A percentile compares a stretch with the other conserved stretches of the same genome.
Evolutionary conservation across 2,797 vertebrate species (phyloP).

Genomic region (Protosalanx chinensis): DNA sequence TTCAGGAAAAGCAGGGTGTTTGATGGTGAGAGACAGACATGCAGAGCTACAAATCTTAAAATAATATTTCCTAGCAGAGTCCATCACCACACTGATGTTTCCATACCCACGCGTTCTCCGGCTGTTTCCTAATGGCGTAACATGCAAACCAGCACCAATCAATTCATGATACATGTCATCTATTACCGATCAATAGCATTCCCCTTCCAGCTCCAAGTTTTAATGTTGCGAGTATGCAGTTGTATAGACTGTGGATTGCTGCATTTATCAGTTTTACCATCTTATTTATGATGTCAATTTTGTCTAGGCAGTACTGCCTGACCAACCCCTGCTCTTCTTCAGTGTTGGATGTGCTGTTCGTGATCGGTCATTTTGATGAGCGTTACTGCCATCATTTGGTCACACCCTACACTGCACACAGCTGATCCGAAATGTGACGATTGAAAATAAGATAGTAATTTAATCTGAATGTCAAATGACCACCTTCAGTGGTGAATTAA

Average conservation of each 20-base stretch:
- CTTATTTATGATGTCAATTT: not conserved
- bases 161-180: not conserved
- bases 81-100: too few species aligned
- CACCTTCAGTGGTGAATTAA: too few species aligned
- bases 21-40: not conserved
- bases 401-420: not conserved
- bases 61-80: not conserved
- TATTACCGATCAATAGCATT: not conserved
- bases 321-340: too few species aligned
- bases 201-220: not conserved
- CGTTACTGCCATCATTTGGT: not conserved
- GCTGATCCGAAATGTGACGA: not conserved
- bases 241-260: not conserved
- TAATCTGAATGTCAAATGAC: too few species aligned
- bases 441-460: too few species aligned
- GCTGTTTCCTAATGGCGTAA: too few species aligned
- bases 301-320: too few species aligned
- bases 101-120: too few species aligned
- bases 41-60: not conserved
- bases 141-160: too few species aligned
- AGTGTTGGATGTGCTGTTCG: too few species aligned
- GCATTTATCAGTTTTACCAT: not conserved
- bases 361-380: not conserved
- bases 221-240: not conserved
- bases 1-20: conserved; percentile 46